These are phyloP conservation scores for Heliconius nattereri DNA, from an alignment of 1,140 invertebrate genomes.

Conservation along the genomic window DNA sequence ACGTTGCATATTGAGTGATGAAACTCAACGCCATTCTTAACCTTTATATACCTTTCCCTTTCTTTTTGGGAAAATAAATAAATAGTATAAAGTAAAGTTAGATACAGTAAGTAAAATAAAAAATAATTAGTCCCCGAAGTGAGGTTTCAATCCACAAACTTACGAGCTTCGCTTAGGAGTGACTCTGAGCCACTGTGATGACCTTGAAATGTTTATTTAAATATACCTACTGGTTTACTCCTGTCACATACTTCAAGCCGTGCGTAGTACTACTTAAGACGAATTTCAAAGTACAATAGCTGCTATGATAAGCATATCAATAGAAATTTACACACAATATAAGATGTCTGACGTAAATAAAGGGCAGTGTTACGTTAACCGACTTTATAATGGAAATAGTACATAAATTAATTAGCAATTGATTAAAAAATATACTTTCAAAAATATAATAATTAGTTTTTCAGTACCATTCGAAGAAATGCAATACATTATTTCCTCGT, in stretches of 20 bases:
- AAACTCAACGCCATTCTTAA: neutral
- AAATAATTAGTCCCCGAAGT: too few species aligned
- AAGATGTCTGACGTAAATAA: conserved; percentile 21
- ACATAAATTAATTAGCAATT: neutral
- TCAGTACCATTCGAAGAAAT: too few species aligned
- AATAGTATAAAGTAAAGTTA: too few species aligned
- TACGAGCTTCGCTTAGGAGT: neutral
- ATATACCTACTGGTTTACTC: neutral
- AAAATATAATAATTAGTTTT: too few species aligned
- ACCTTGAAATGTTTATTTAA: neutral
- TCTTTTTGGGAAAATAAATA: too few species aligned
- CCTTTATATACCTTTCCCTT: too few species aligned
- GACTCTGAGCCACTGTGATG: neutral
- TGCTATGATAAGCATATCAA: conserved; percentile 22
- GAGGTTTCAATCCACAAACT: neutral
- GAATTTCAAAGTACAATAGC: conserved; percentile 23
- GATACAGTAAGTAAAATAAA: too few species aligned
- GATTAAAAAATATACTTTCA: too few species aligned
- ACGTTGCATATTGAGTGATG: neutral
- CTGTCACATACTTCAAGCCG: neutral
- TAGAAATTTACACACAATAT: conserved; percentile 25
- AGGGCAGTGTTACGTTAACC: conserved; percentile 8
- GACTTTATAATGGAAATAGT: neutral
- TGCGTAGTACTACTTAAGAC: neutral
- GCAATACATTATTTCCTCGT: too few species aligned